Evolutionary conservation across 2,797 vertebrate genomes (phyloP).

Genomic region (Gymnocypris eckloni): DNA sequence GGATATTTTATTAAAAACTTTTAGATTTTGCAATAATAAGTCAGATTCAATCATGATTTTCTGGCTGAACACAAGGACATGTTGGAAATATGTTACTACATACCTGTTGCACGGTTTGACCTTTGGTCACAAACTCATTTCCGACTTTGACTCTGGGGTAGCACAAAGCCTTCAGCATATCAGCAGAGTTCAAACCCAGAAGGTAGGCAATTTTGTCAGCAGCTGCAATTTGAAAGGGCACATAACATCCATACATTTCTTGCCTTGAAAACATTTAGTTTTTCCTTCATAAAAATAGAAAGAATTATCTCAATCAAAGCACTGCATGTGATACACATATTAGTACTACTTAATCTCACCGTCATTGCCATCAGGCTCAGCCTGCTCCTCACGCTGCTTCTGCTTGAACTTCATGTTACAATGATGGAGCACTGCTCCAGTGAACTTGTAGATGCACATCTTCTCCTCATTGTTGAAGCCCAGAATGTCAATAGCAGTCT

Average conservation of each 20-base stretch:
- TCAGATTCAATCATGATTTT: not conserved
- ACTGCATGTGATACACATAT: not conserved
- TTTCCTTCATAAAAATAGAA: too few species aligned
- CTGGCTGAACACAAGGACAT: too few species aligned
- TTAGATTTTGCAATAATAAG: too few species aligned
- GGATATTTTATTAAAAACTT: not conserved
- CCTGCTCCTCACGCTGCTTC: slow-evolving; percentile 89
- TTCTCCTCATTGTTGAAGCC: slow-evolving; percentile 53
- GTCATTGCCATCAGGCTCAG: slow-evolving; percentile 87
- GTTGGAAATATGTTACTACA: not conserved
- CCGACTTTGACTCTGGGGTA: slow-evolving; percentile 83
- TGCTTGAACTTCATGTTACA: slow-evolving; percentile 74
- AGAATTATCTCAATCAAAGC: not conserved
- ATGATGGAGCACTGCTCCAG: slow-evolving; percentile 54
- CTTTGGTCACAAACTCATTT: slow-evolving; percentile 87
- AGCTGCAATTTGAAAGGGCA: not conserved
- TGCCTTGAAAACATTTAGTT: too few species aligned
- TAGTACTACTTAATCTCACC: slow-evolving; percentile 61
- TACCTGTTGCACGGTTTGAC: slow-evolving; percentile 88
- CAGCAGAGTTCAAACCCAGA: slow-evolving; percentile 27
- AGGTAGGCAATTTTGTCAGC: slow-evolving; percentile 9
- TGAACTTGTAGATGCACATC: slow-evolving; percentile 55
- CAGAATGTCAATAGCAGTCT: slow-evolving; percentile 75
- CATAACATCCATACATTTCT: too few species aligned
- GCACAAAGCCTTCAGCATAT: slow-evolving; percentile 16